A percentile compares a stretch with the other conserved stretches of the same genome.
Evolutionary conservation across 2,888 invertebrate genomes (phyloP).

Genomic region (Amblyjoppa fuscipennis): DNA sequence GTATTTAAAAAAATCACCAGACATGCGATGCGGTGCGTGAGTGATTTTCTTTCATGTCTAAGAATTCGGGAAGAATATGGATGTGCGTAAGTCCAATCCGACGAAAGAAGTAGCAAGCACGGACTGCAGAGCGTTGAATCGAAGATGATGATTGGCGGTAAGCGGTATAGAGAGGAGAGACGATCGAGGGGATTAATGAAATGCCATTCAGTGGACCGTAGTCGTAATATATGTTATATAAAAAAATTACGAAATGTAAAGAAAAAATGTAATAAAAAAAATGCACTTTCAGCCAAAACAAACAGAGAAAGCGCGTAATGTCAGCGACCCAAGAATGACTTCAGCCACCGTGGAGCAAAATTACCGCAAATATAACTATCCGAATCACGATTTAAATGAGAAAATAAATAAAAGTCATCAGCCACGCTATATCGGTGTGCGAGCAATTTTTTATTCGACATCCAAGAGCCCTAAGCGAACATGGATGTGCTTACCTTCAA

Average conservation of each 20-base stretch:
- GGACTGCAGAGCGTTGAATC: constrained; percentile 75
- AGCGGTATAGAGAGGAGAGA: constrained; percentile 77
- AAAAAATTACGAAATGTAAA: neutral
- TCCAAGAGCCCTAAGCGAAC: neutral
- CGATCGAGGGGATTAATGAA: constrained; percentile 67
- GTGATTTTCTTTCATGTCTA: neutral
- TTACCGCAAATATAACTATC: too few relatives aligned
- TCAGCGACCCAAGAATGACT: too few relatives aligned
- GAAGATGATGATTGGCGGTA: constrained; percentile 83
- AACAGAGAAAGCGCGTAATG: too few relatives aligned
- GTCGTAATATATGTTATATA: neutral
- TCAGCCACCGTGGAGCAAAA: too few relatives aligned
- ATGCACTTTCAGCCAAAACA: too few relatives aligned
- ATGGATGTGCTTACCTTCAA: neutral
- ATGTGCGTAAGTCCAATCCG: neutral
- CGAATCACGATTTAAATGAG: too few relatives aligned
- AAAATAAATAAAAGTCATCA: neutral
- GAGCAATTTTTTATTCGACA: neutral
- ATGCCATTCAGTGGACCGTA: constrained; percentile 63
- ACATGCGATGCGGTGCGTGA: neutral
- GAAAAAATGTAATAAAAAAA: neutral
- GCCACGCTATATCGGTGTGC: neutral
- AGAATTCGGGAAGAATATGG: neutral
- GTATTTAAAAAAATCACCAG: neutral
- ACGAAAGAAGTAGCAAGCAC: constrained; percentile 16